These are phyloP conservation scores for Drosophila fulvimacula DNA, from an alignment of 2,888 invertebrate species.

Conservation along the genomic window DNA sequence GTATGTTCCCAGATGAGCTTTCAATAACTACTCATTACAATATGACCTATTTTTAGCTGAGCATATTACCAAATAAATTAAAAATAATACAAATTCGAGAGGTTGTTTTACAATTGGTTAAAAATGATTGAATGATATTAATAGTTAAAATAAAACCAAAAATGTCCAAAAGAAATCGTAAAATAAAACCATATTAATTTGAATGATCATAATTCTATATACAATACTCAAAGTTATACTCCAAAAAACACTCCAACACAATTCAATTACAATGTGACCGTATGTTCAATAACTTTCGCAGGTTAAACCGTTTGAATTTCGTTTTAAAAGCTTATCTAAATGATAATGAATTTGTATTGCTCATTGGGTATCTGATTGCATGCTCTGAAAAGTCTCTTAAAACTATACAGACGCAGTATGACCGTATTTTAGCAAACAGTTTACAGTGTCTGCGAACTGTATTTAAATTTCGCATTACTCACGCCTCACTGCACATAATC, in stretches of 20 bases:
- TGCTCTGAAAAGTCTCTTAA: neutral
- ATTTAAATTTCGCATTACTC: neutral
- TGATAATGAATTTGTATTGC: too few species aligned
- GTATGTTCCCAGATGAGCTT: too few species aligned
- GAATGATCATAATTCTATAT: neutral
- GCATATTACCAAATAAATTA: too few species aligned
- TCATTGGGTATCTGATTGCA: too few species aligned
- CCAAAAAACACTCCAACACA: neutral
- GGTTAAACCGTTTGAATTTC: neutral
- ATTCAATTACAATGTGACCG: neutral
- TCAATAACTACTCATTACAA: too few species aligned
- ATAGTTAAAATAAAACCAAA: too few species aligned
- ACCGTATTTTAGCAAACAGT: neutral
- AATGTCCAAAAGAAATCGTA: too few species aligned
- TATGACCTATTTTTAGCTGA: too few species aligned
- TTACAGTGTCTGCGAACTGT: neutral
- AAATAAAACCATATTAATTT: neutral
- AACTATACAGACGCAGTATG: neutral
- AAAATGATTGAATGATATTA: too few species aligned
- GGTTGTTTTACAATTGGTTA: too few species aligned
- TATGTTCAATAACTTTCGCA: neutral
- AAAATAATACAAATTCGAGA: too few species aligned
- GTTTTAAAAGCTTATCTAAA: too few species aligned
- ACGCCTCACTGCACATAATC: conserved; percentile 20
- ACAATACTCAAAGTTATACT: neutral